Evolutionary conservation across 2,888 invertebrate species (phyloP).

Genomic region (Rhingia rostrata): DNA sequence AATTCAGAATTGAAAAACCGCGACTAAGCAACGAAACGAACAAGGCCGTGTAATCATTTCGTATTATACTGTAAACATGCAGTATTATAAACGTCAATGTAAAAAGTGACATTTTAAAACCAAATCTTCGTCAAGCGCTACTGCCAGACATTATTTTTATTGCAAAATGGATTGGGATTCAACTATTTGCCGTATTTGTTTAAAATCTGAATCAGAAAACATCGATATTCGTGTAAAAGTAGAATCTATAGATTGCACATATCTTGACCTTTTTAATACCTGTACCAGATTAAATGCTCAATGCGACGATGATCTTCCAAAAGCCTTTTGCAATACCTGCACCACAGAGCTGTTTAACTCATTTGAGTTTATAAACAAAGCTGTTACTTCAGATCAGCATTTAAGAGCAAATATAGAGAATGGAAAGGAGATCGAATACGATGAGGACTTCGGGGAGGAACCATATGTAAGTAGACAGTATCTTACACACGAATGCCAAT

Average conservation of each 20-base stretch:
- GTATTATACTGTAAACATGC: too few species aligned
- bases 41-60: too few species aligned
- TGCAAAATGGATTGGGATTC: slow-evolving; percentile 44
- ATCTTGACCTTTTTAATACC: slow-evolving; percentile 60
- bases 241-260: slow-evolving; percentile 30
- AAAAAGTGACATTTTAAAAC: too few species aligned
- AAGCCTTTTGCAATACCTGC: slow-evolving; percentile 51
- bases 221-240: slow-evolving; percentile 22
- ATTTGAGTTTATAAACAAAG: slow-evolving; percentile 46
- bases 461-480: too few species aligned
- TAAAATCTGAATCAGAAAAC: slow-evolving; percentile 21
- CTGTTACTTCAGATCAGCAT: slow-evolving; percentile 37
- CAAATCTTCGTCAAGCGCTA: too few species aligned
- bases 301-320: slow-evolving; percentile 44
- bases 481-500: too few species aligned
- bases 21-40: too few species aligned
- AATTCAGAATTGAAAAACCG: too few species aligned
- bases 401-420: slow-evolving; percentile 5
- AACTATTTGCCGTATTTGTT: slow-evolving; percentile 44
- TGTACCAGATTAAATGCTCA: slow-evolving; percentile 49
- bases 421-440: background rate
- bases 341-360: slow-evolving; percentile 33
- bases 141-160: background rate
- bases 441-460: background rate
- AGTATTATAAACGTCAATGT: too few species aligned